Evolutionary conservation across 2,113 vertebrate species (phyloP), one percentile per base, ranked within the genome.

Genomic region (Corythoichthys intestinalis): DNA sequence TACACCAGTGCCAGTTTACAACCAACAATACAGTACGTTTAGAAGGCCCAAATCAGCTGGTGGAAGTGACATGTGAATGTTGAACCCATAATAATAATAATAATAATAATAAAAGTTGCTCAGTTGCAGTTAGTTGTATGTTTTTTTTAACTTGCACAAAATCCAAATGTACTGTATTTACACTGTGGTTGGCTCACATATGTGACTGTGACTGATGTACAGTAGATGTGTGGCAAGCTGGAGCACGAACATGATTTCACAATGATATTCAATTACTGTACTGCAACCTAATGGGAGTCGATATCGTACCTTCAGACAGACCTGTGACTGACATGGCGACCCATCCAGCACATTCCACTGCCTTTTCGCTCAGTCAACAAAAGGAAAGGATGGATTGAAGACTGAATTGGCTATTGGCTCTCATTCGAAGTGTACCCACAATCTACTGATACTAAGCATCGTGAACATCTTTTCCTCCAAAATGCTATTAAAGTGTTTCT

Each of bases 101-200:
- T 15, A 44, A 62, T 62, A 34, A n/a, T 37, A 61, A 63, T 17
- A 46, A 20, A 47, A 28, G 11, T 47, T 28, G 41, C 20, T 46
- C n/a, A 47, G 41, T 47, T 47, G 39, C 34, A 47, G 41, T 28
- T 46, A 13, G 48, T 50, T 58, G 34, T 58, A 58, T 35, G 7
- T 69, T 81, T 66, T 7, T 69, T 84, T 87, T 86, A 1, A 76
- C 85, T 88, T 88, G 86, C 88, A 89, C 85, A 88, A 83, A 85
- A 81, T 83, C 70, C 80, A 77, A 75, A 86, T 75, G 88, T 90
- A 91, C 89, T 91, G 87, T 89, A 86, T 8, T 77, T 79, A 83
- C 76, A 76, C 82, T 72, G 73, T 75, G 66, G 78, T 70, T 72
- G 76, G 79, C 70, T 78, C 73, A 76, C 70, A 56, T 77, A 71